Evolutionary conservation across 2,888 invertebrate species (phyloP), one percentile per base, ranked within the genome.

Genomic region (Orgyia antiqua): DNA sequence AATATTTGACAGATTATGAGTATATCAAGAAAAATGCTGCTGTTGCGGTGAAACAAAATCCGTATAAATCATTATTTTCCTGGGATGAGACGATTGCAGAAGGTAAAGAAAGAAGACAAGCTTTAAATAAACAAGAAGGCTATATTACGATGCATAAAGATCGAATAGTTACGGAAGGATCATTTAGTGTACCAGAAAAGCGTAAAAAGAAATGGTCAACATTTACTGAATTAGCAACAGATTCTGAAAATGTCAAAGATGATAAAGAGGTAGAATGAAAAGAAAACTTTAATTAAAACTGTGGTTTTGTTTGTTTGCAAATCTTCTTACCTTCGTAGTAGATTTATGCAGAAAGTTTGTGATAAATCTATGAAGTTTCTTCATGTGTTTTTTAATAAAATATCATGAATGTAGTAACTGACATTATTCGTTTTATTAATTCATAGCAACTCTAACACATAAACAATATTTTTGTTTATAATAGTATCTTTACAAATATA

Each of bases 61-160:
- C 83, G 0, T 88, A 84, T 47, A 66, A 68, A 13, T 76, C 82
- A 12, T 51, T 65, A 2, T 91, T 91, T 53, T 73, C 82, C 42
- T 91, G 90, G 90, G 83, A 83, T 9, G 68, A 73, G 8, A 80
- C 89, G 9, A 58, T 90, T 27, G 62, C 68, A 9, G 86, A 87
- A 36, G 89, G 88, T 0, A 84, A 78, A 49, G 78, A 82, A 33
- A 70, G 88, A 45, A 67, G 88, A 18, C 71, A 68, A 31, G 72
- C 82, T 7, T 63, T 89, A 12, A 87, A 87, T 51, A 66, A 73
- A 4, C 45, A 73, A 23, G 75, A 75, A 13, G 53, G 64, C 24
- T 76, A 57, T 32, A 61, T 84, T 1, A 72, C 61, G 25, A 56
- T 71, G 45, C 83, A 86, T 47, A 75, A 57, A 38, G 42, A 27